These are phyloP conservation scores for Dufourea novaeangliae DNA, from an alignment of 1,140 invertebrate species.

Conservation along the genomic window DNA sequence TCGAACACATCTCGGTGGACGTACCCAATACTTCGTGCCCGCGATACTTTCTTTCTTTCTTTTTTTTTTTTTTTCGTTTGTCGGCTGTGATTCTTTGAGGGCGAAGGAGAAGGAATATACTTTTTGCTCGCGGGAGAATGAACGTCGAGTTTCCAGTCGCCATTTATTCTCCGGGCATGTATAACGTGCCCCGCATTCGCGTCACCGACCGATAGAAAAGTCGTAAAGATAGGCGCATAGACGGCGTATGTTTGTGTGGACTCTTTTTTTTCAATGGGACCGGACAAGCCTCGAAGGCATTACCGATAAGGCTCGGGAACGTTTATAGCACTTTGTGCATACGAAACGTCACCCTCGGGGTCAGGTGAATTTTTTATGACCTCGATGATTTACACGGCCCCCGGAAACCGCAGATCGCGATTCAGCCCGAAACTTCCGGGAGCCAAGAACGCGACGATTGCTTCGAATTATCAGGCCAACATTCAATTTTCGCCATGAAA, in stretches of 20 bases:
- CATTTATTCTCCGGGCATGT: conserved; percentile 48
- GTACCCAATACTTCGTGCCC: neutral
- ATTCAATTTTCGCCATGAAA: neutral
- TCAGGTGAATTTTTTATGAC: conserved; percentile 37
- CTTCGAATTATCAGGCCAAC: neutral
- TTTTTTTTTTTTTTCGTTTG: too few species aligned
- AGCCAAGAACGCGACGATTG: neutral
- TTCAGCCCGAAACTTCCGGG: neutral
- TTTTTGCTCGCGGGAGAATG: neutral
- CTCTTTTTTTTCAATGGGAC: conserved; percentile 27
- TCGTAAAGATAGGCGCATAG: conserved; percentile 63
- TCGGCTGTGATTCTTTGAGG: neutral
- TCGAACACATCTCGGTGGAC: neutral
- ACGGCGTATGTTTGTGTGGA: conserved; percentile 27
- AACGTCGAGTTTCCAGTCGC: neutral
- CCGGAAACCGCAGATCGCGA: neutral
- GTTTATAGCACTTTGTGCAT: conserved; percentile 21
- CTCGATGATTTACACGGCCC: conserved; percentile 22
- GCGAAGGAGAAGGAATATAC: neutral
- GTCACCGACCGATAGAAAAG: conserved; percentile 63
- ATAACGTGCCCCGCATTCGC: conserved; percentile 56
- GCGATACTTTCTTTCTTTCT: too few species aligned
- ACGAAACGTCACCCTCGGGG: conserved; percentile 25
- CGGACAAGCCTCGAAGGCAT: conserved; percentile 26
- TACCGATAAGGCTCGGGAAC: conserved; percentile 46